Conservation (phyloP, 2,113 vertebrate species). For the Mixornis gularis region DNA sequence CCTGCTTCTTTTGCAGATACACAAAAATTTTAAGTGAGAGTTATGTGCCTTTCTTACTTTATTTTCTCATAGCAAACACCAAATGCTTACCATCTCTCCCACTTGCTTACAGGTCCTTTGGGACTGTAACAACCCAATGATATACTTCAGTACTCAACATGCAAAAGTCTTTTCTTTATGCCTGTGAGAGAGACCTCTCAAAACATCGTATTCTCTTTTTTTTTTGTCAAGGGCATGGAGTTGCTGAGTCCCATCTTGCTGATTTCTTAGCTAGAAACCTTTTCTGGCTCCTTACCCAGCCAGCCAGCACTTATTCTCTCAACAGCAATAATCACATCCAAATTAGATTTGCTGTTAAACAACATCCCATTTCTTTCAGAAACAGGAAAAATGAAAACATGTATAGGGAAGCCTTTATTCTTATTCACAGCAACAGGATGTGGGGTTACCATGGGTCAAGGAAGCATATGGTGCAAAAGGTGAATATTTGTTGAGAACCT, state of each 20-base stretch:
- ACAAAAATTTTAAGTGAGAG: not conserved
- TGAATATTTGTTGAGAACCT: constrained; percentile 14
- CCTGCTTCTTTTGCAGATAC: not conserved
- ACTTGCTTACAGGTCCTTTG: not conserved
- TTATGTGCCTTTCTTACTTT: not conserved
- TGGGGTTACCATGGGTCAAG: not conserved
- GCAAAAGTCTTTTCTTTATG: not conserved
- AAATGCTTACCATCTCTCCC: not conserved
- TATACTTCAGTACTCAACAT: not conserved
- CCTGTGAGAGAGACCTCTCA: not conserved
- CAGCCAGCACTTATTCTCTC: constrained; percentile 48
- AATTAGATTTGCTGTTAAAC: constrained; percentile 49
- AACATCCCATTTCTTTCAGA: constrained; percentile 13
- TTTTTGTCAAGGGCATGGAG: not conserved
- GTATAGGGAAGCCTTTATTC: constrained; percentile 40
- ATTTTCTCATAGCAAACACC: not conserved
- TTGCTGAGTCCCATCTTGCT: not conserved
- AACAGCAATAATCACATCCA: constrained; percentile 56
- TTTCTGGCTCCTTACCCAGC: constrained; percentile 5
- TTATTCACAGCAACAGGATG: constrained; percentile 19
- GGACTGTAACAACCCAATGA: not conserved
- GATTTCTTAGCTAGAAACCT: constrained; percentile 21
- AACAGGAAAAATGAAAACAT: constrained; percentile 41
- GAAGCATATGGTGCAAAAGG: constrained; percentile 10
- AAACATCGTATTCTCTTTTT: not conserved